Evolutionary conservation across 1,140 invertebrate genomes (phyloP).

Genomic region (Saccostrea cuccullata): DNA sequence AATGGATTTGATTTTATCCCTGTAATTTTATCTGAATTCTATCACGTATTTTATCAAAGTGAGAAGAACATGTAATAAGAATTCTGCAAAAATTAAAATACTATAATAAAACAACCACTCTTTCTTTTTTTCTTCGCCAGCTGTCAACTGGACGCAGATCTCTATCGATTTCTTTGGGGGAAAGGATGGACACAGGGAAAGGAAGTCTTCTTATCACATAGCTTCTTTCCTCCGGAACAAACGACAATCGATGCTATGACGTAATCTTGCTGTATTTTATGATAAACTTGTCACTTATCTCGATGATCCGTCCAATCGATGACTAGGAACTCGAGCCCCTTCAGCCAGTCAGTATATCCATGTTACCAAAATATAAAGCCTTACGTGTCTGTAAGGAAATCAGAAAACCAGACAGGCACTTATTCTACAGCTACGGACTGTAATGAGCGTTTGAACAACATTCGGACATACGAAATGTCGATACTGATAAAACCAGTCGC

Average conservation of each 20-base stretch:
- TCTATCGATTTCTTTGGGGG: too few species aligned
- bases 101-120: too few species aligned
- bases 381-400: not conserved
- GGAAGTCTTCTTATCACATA: not conserved
- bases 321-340: not conserved
- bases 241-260: conserved; percentile 8
- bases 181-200: not conserved
- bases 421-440: not conserved
- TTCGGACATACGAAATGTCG: not conserved
- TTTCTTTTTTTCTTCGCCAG: not conserved
- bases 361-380: not conserved
- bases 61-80: too few species aligned
- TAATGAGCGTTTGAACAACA: not conserved
- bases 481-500: not conserved
- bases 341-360: not conserved
- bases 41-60: too few species aligned
- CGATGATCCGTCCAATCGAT: not conserved
- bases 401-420: not conserved
- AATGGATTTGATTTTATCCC: too few species aligned
- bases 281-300: not conserved
- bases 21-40: too few species aligned
- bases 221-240: not conserved
- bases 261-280: conserved; percentile 5
- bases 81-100: too few species aligned
- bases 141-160: not conserved